Conservation (phyloP, 2,113 vertebrate genomes). For the Ameiurus melas region DNA sequence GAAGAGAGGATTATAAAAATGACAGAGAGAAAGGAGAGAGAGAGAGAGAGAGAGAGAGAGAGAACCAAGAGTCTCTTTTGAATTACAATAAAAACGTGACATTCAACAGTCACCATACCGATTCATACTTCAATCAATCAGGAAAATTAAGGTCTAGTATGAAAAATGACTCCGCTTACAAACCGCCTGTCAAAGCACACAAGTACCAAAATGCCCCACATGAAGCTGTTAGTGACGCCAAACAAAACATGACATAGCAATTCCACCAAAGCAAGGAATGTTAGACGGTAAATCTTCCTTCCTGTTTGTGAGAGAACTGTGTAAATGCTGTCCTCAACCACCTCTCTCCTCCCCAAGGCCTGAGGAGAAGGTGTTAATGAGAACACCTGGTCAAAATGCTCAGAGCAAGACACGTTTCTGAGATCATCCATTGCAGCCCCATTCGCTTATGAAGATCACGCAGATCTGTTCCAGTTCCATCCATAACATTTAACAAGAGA, state of each 20-base stretch:
- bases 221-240: not conserved
- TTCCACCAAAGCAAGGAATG: not conserved
- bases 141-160: conserved; percentile 34
- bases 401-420: conserved; percentile 52
- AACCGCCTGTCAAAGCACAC: conserved; percentile 8
- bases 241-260: conserved; percentile 11
- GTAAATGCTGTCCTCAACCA: conserved; percentile 18
- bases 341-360: conserved; percentile 27
- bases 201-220: not conserved
- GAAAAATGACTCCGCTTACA: not conserved
- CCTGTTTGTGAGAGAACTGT: conserved; percentile 16
- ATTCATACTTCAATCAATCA: conserved; percentile 34
- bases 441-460: conserved; percentile 13
- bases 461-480: conserved; percentile 15
- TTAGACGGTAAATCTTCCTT: not conserved
- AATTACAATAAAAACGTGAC: conserved; percentile 28
- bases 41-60: conserved; percentile 9
- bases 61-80: conserved; percentile 19
- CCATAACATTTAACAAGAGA: not conserved
- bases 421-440: conserved; percentile 6
- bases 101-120: conserved; percentile 10
- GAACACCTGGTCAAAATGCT: conserved; percentile 52
- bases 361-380: conserved; percentile 48
- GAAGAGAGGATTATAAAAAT: conserved; percentile 6
- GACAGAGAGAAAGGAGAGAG: conserved; percentile 18